phyloP scores from a whole-genome alignment of 2,888 invertebrate genomes.

The Nematopogon swammerdamellus region DNA sequence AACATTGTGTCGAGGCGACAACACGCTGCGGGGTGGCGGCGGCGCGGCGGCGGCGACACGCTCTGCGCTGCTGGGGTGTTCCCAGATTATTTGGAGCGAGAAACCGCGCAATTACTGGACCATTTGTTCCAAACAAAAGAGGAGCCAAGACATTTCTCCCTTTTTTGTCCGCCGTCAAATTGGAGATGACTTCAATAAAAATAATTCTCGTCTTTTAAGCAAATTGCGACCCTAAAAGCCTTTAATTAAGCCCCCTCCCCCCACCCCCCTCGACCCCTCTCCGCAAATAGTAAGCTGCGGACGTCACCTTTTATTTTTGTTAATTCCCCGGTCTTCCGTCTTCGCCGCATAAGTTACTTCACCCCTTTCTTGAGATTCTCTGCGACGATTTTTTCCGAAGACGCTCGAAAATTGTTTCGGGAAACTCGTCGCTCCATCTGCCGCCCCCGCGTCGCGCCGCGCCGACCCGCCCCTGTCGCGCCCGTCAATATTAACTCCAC shows the following conservation, averaged over 20 bases:
- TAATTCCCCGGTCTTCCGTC: slow-evolving; percentile 48
- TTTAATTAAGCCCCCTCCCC: slow-evolving; percentile 51
- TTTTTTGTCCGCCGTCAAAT: slow-evolving; percentile 35
- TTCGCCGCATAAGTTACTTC: slow-evolving; percentile 56
- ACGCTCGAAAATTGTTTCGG: neutral
- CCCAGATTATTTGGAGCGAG: slow-evolving; percentile 11
- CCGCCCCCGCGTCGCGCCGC: slow-evolving; percentile 55
- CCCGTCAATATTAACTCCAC: slow-evolving; percentile 58
- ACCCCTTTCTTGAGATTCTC: slow-evolving; percentile 47
- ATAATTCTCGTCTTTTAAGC: slow-evolving; percentile 58
- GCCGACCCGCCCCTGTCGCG: slow-evolving; percentile 56
- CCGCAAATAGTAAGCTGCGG: slow-evolving; percentile 40
- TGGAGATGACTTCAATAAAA: slow-evolving; percentile 59
- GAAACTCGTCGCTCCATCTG: slow-evolving; percentile 39
- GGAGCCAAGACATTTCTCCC: slow-evolving; percentile 19
- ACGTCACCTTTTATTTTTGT: slow-evolving; percentile 57
- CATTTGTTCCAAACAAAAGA: slow-evolving; percentile 51
- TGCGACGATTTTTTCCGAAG: slow-evolving; percentile 44
- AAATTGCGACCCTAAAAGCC: slow-evolving; percentile 57
- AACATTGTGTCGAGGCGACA: neutral
- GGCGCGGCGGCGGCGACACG: too few relatives aligned
- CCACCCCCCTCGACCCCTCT: slow-evolving; percentile 20
- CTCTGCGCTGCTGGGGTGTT: too few relatives aligned
- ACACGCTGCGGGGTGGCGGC: too few relatives aligned
- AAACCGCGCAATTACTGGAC: slow-evolving; percentile 48